These are phyloP conservation scores for Eledona agricola DNA, from an alignment of 2,888 invertebrate species.

Conservation along the genomic window DNA sequence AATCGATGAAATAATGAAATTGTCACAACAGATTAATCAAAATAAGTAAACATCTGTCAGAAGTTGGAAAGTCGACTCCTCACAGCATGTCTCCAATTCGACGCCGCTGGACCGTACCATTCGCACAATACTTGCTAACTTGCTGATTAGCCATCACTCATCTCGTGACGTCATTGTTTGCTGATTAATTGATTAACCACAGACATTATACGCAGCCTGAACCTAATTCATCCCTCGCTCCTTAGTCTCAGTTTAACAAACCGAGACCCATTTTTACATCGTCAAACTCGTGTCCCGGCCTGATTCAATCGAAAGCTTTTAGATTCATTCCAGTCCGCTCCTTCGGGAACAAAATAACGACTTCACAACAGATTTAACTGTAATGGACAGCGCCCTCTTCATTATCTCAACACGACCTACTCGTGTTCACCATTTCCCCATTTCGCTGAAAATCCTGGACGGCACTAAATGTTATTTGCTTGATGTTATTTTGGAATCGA, in stretches of 20 bases:
- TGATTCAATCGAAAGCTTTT: neutral
- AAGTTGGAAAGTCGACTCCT: slow-evolving; percentile 38
- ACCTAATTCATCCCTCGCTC: slow-evolving; percentile 18
- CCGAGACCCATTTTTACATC: slow-evolving; percentile 11
- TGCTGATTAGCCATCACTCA: slow-evolving; percentile 53
- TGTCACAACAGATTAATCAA: slow-evolving; percentile 43
- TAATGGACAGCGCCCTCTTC: slow-evolving; percentile 59
- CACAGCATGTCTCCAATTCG: slow-evolving; percentile 44
- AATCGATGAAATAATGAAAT: slow-evolving; percentile 25
- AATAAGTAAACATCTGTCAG: slow-evolving; percentile 43
- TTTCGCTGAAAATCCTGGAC: slow-evolving; percentile 43
- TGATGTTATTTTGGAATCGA: slow-evolving; percentile 53
- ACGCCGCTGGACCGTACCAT: slow-evolving; percentile 47
- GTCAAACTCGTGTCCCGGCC: neutral
- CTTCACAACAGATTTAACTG: slow-evolving; percentile 58
- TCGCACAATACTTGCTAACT: slow-evolving; percentile 50
- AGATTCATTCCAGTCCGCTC: slow-evolving; percentile 44
- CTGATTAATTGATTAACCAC: slow-evolving; percentile 52
- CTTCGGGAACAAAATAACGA: slow-evolving; percentile 51
- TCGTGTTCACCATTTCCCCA: slow-evolving; percentile 49
- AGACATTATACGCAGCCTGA: slow-evolving; percentile 44
- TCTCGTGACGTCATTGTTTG: slow-evolving; percentile 52
- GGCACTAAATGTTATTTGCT: slow-evolving; percentile 54
- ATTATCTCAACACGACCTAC: slow-evolving; percentile 60
- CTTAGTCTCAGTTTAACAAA: slow-evolving; percentile 20